These are phyloP conservation scores for Leucophenga montana DNA, from an alignment of 2,888 invertebrate genomes.

Conservation along the genomic window DNA sequence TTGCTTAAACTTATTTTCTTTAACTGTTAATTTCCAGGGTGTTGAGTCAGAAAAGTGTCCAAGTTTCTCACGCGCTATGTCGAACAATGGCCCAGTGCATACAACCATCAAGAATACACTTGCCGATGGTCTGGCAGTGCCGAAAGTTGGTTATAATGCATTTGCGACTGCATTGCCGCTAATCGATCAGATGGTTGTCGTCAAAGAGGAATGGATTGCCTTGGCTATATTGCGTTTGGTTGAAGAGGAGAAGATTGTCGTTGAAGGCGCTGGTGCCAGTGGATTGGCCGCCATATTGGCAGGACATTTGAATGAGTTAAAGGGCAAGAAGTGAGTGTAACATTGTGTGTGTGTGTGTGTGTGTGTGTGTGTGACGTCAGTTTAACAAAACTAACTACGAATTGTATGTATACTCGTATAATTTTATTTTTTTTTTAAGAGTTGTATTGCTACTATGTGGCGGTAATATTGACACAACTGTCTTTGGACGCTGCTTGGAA, in stretches of 20 bases:
- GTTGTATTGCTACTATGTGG: slow-evolving; percentile 89
- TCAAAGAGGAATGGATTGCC: slow-evolving; percentile 88
- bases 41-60: slow-evolving; percentile 94
- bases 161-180: slow-evolving; percentile 81
- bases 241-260: slow-evolving; percentile 90
- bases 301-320: slow-evolving; percentile 85
- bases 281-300: slow-evolving; percentile 89
- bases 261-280: slow-evolving; percentile 92
- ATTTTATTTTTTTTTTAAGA: slow-evolving; percentile 72
- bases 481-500: slow-evolving; percentile 89
- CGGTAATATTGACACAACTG: slow-evolving; percentile 94
- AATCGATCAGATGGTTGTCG: slow-evolving; percentile 86
- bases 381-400: no score
- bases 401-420: background rate
- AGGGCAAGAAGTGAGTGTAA: slow-evolving; percentile 81
- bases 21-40: slow-evolving; percentile 81
- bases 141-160: slow-evolving; percentile 90
- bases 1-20: no score
- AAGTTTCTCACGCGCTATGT: slow-evolving; percentile 85
- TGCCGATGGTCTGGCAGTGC: slow-evolving; percentile 92
- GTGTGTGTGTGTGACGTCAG: no score
- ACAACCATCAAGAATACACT: slow-evolving; percentile 83
- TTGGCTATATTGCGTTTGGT: slow-evolving; percentile 85
- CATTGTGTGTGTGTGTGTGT: no score
- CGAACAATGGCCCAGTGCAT: slow-evolving; percentile 79